A percentile compares a stretch with the other conserved stretches of the same genome.
These are phyloP conservation scores for Cecropterus lyciades DNA, from an alignment of 1,140 invertebrate species.

Conservation along the genomic window DNA sequence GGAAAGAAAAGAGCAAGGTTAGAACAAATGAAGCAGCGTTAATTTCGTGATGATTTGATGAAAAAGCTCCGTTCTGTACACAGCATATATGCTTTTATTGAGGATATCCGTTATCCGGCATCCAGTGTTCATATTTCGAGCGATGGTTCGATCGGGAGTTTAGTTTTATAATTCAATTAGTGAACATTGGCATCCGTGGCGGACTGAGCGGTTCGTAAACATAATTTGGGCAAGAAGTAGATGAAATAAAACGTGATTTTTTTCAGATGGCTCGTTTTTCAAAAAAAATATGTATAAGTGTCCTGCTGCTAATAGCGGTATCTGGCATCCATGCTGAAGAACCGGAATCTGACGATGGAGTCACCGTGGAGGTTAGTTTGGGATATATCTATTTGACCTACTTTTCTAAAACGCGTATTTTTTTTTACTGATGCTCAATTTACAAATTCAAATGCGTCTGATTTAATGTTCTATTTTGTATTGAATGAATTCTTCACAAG, in stretches of 20 bases:
- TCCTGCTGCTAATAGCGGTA: conserved; percentile 57
- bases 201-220: conserved; percentile 4
- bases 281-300: conserved; percentile 52
- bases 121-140: conserved; percentile 30
- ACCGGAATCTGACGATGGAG: conserved; percentile 60
- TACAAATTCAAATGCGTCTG: neutral
- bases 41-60: conserved; percentile 2
- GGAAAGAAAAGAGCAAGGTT: conserved; percentile 19
- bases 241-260: conserved; percentile 11
- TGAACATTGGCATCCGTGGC: conserved; percentile 34
- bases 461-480: neutral
- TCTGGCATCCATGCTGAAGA: conserved; percentile 49
- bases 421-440: neutral
- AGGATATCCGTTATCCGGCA: conserved; percentile 70
- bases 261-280: conserved; percentile 75
- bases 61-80: conserved; percentile 15
- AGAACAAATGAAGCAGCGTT: conserved; percentile 20
- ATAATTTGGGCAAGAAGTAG: neutral
- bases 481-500: too few species aligned
- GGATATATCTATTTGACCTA: conserved; percentile 22
- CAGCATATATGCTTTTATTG: conserved; percentile 49
- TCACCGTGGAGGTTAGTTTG: conserved; percentile 70
- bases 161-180: conserved; percentile 58
- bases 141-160: conserved; percentile 4
- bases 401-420: neutral